These are phyloP conservation scores for Hofmannophila pseudospretella DNA, from an alignment of 2,888 invertebrate genomes.

Conservation along the genomic window DNA sequence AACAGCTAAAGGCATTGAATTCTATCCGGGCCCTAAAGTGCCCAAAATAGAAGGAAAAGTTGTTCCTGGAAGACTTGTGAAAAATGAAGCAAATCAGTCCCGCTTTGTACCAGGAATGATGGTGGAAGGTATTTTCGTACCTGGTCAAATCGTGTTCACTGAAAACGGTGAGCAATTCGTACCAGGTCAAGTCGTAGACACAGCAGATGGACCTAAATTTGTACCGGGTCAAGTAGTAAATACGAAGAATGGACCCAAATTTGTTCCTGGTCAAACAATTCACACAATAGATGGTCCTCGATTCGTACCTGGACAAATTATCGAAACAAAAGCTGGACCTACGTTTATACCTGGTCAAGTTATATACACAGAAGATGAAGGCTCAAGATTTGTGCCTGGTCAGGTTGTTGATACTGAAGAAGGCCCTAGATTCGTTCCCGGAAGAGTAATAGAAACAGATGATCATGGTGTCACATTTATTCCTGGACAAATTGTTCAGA, in stretches of 20 bases:
- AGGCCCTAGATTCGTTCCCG: constrained; percentile 83
- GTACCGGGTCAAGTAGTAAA: constrained; percentile 88
- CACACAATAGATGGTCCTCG: constrained; percentile 83
- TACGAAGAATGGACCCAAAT: constrained; percentile 80
- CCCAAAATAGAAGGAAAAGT: constrained; percentile 77
- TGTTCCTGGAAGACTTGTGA: constrained; percentile 80
- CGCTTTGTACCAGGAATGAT: constrained; percentile 84
- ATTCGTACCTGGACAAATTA: constrained; percentile 88
- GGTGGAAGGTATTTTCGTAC: constrained; percentile 82
- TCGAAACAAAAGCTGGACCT: constrained; percentile 85
- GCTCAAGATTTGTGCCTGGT: constrained; percentile 80
- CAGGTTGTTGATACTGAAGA: constrained; percentile 85
- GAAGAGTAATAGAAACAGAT: constrained; percentile 84
- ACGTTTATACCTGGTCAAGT: constrained; percentile 89
- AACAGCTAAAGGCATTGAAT: constrained; percentile 80
- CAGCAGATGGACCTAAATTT: constrained; percentile 82
- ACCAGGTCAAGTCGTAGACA: constrained; percentile 85
- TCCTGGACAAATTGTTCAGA: constrained; percentile 87
- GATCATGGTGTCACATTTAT: constrained; percentile 85
- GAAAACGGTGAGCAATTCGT: constrained; percentile 84
- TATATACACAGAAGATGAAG: constrained; percentile 80
- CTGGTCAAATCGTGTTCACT: constrained; percentile 83
- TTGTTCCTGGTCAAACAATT: constrained; percentile 84
- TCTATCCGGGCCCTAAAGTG: constrained; percentile 77
- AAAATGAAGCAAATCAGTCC: constrained; percentile 78